Evolutionary conservation across 2,113 vertebrate genomes (phyloP).

Genomic region (Ctenodactylus gundi): DNA sequence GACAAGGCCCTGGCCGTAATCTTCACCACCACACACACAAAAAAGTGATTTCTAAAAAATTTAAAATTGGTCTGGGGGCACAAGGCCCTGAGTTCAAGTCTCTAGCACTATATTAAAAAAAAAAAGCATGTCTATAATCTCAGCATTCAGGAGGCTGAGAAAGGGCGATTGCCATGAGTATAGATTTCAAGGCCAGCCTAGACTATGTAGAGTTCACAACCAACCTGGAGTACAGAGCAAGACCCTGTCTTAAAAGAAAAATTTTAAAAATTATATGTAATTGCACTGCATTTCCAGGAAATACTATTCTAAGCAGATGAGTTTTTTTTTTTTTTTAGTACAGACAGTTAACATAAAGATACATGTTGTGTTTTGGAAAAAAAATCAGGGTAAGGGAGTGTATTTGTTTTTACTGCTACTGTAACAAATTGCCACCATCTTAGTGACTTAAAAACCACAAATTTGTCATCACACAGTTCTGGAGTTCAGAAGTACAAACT

Average conservation of each 20-base stretch:
- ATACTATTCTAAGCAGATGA: background rate
- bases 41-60: background rate
- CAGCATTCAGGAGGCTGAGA: too few relatives aligned
- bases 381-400: background rate
- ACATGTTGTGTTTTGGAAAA: background rate
- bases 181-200: too few relatives aligned
- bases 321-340: too few relatives aligned
- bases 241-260: background rate
- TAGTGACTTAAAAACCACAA: background rate
- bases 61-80: too few relatives aligned
- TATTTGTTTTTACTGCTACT: background rate
- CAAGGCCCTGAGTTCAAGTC: too few relatives aligned
- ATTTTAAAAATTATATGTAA: background rate
- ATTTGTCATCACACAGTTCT: slow-evolving; percentile 10
- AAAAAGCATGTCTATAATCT: too few relatives aligned
- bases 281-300: background rate
- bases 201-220: too few relatives aligned
- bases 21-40: too few relatives aligned
- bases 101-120: too few relatives aligned
- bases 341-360: background rate
- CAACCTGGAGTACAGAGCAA: too few relatives aligned
- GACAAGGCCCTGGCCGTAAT: too few relatives aligned
- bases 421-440: background rate
- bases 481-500: slow-evolving; percentile 1
- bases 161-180: too few relatives aligned